Evolutionary conservation across 2,797 vertebrate genomes (phyloP).

Genomic region (Lutjanus argentimaculatus): DNA sequence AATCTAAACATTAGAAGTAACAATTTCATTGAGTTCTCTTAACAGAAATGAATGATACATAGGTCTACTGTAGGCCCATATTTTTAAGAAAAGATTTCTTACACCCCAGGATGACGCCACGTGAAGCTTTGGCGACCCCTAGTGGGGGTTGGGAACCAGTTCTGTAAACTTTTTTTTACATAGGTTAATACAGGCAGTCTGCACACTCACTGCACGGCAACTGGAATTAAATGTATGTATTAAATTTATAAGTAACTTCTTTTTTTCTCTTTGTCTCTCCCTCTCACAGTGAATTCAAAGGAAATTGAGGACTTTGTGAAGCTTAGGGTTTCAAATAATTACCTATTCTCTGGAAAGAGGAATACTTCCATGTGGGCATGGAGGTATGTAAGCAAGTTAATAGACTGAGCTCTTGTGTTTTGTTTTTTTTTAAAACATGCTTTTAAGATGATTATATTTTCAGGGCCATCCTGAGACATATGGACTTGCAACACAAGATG

Average conservation of each 20-base stretch:
- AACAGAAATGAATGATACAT: no score
- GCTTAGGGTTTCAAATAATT: constrained; percentile 79
- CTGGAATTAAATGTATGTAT: no score
- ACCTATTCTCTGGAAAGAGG: constrained; percentile 82
- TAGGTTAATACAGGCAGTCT: no score
- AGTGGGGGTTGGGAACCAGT: no score
- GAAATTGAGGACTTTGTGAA: constrained; percentile 82
- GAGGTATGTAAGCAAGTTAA: constrained; percentile 69
- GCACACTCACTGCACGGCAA: background rate
- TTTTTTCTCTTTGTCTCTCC: background rate
- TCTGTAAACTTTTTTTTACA: no score
- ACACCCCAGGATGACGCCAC: no score
- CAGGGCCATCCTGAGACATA: constrained; percentile 82
- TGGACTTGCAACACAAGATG: constrained; percentile 83
- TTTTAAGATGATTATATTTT: constrained; percentile 5
- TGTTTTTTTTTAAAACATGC: background rate
- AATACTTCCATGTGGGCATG: constrained; percentile 80
- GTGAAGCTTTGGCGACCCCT: no score
- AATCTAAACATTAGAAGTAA: no score
- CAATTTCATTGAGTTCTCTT: no score
- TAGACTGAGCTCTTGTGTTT: background rate
- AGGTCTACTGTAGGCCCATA: no score
- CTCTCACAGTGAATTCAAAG: constrained; percentile 70
- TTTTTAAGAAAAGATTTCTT: no score
- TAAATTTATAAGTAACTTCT: background rate